Evolutionary conservation across 1,140 invertebrate species (phyloP).

Genomic region (Drosophila subobscura): DNA sequence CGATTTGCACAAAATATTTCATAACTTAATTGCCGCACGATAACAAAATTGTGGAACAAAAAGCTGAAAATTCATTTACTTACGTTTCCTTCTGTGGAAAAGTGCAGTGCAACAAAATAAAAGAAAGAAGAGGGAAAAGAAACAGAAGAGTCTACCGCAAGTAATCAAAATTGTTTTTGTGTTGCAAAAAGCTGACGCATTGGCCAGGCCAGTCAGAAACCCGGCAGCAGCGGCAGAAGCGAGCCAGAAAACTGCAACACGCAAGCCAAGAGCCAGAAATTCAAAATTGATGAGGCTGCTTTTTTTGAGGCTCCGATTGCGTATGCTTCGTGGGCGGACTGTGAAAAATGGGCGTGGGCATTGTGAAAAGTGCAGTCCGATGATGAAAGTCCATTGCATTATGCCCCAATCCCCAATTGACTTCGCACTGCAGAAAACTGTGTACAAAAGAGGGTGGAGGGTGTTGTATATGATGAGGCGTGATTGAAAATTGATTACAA

Average conservation of each 20-base stretch:
- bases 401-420: background rate
- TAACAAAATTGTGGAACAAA: conserved; percentile 38
- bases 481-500: conserved; percentile 34
- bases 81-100: conserved; percentile 29
- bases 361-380: conserved; percentile 31
- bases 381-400: conserved; percentile 44
- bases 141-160: conserved; percentile 27
- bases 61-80: conserved; percentile 50
- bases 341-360: conserved; percentile 27
- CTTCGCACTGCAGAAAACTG: conserved; percentile 15
- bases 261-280: conserved; percentile 36
- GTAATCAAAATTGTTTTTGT: conserved; percentile 35
- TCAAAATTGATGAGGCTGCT: conserved; percentile 36
- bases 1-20: conserved; percentile 68
- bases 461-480: conserved; percentile 22
- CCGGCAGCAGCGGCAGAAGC: conserved; percentile 11
- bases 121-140: conserved; percentile 19
- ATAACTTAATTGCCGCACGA: conserved; percentile 71
- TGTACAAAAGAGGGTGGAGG: background rate
- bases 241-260: conserved; percentile 33
- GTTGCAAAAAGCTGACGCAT: conserved; percentile 57
- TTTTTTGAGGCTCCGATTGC: conserved; percentile 15
- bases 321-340: conserved; percentile 17
- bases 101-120: conserved; percentile 20
- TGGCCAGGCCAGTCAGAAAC: conserved; percentile 7